These are phyloP conservation scores for Falco rusticolus DNA, from an alignment of 2,797 vertebrate species.

Conservation along the genomic window DNA sequence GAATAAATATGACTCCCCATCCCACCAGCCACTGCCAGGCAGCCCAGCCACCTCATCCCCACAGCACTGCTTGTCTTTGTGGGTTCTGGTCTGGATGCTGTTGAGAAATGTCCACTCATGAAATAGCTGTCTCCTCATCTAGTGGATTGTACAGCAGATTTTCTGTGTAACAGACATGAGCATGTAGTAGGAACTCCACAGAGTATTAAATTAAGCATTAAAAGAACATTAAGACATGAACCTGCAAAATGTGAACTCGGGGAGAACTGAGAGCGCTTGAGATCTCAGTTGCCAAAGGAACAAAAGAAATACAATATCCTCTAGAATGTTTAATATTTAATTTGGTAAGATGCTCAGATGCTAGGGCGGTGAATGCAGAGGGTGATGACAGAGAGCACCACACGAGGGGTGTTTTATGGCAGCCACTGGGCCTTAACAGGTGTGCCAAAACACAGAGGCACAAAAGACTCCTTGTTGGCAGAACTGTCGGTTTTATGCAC, in stretches of 20 bases:
- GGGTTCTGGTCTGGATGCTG: neutral
- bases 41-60: neutral
- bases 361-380: neutral
- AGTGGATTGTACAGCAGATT: neutral
- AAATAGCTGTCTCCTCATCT: neutral
- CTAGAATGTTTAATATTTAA: constrained; percentile 48
- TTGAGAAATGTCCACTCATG: neutral
- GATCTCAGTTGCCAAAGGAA: constrained; percentile 21
- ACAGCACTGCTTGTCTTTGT: neutral
- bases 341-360: neutral
- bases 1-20: neutral
- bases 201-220: constrained; percentile 39
- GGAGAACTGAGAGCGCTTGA: neutral
- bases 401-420: neutral
- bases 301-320: constrained; percentile 58
- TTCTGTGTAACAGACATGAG: neutral
- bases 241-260: neutral
- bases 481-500: neutral
- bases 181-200: neutral
- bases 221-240: constrained; percentile 29
- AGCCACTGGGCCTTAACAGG: neutral
- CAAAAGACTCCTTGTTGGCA: neutral
- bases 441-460: neutral
- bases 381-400: neutral
- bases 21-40: neutral